Conservation (phyloP, 2,797 vertebrate genomes). For the Monodelphis domestica region DNA sequence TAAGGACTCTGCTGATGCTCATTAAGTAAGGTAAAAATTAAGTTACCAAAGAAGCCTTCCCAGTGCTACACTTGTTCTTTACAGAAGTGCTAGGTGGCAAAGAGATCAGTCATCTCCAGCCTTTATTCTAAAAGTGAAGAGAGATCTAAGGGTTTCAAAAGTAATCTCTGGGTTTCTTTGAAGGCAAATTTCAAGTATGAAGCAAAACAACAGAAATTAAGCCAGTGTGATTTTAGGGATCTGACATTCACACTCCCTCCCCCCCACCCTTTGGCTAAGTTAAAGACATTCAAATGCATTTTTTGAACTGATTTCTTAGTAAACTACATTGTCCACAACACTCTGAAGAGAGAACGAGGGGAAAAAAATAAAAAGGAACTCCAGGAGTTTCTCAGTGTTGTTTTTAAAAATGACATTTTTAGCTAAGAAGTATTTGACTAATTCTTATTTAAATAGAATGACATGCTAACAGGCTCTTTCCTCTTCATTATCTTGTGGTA, state of each 20-base stretch:
- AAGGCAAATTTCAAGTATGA: not conserved
- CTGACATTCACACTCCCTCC: not conserved
- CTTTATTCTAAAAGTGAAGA: not conserved
- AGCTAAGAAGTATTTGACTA: not conserved
- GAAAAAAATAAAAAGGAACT: not conserved
- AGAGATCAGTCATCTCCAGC: not conserved
- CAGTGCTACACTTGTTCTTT: not conserved
- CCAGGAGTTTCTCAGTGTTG: not conserved
- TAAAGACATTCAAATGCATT: not conserved
- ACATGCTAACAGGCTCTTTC: not conserved
- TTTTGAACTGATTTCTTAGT: not conserved
- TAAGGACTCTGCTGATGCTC: not conserved
- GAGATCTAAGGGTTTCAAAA: not conserved
- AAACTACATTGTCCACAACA: not conserved
- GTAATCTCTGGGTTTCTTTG: not conserved
- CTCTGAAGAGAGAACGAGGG: not conserved
- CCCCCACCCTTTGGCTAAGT: not conserved
- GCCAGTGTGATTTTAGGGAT: not conserved
- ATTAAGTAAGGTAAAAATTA: conserved; percentile 47
- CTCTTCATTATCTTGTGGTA: not conserved
- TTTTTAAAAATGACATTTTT: not conserved
- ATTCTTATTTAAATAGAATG: not conserved
- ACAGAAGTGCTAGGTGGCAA: not conserved
- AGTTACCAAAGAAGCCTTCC: not conserved
- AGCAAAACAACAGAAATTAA: not conserved